Evolutionary conservation across 2,797 vertebrate genomes (phyloP), one percentile per base, ranked within the genome.

Genomic region (Coranthus polyacanthus): DNA sequence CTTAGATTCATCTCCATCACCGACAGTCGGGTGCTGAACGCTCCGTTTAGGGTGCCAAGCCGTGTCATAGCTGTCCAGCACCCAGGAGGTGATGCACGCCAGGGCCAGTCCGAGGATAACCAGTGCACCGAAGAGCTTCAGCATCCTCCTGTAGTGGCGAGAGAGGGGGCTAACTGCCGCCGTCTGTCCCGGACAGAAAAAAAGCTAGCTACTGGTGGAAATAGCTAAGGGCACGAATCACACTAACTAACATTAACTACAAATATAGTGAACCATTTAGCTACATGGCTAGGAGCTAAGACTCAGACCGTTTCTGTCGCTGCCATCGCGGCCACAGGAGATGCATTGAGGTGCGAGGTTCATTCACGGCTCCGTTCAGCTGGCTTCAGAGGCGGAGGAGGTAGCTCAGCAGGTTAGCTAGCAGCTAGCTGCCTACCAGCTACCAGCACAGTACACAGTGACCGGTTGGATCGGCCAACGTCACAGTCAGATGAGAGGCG

Each of bases 1-100:
- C 58, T 21, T 52, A 11, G 61, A 24, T 10, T 15, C 64, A 0
- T 49, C 75, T 63, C 65, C 86, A 20, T 87, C 81, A 0, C 71
- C 59, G 42, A 21, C 63, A 7, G 45, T 5, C 32, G 58, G 59
- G n/a, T 60, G 82, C 45, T 41, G 81, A 10, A 93, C 71, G 72
- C 92, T 94, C 59, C 91, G 86, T 21, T 92, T 93, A 0, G 92
- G 92, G 72, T 91, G 91, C 91, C 90, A 91, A 29, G 92, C 81
- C 59, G 92, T 94, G 86, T 94, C 92, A 50, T 95, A 95, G 78
- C 86, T 92, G 63, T 95, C 94, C 87, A 95, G 65, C 75, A 95
- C 81, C 91, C 92, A 95, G 67, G 94, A 93, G 56, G 92, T 88
- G 81, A 95, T 75, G 77, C 88, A 92, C 42, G 94, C 92, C 79